These are phyloP conservation scores for Spheniscus mendiculus DNA, from an alignment of 2,113 vertebrate genomes.

Conservation along the genomic window DNA sequence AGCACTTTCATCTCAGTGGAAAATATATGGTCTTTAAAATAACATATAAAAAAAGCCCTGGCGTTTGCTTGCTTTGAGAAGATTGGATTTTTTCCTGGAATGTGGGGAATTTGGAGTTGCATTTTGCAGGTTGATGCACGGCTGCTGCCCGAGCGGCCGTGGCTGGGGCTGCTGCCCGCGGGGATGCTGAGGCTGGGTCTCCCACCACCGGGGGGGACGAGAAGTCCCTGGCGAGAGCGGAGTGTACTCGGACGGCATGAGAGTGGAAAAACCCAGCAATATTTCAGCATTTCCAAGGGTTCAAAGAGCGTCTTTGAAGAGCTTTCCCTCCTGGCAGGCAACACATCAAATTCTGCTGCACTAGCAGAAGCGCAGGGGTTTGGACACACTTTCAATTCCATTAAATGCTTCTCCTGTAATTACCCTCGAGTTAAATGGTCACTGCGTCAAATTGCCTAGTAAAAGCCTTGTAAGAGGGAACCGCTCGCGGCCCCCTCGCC, in stretches of 20 bases:
- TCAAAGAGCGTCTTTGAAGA: slow-evolving; percentile 64
- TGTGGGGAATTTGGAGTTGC: background rate
- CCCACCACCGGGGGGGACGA: rapidly evolving
- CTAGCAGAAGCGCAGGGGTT: slow-evolving; percentile 44
- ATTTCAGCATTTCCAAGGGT: slow-evolving; percentile 28
- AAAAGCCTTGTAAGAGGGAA: slow-evolving; percentile 13
- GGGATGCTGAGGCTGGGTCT: background rate
- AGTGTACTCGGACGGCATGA: rapidly evolving
- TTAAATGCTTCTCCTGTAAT: slow-evolving; percentile 59
- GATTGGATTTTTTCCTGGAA: background rate
- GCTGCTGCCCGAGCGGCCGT: background rate
- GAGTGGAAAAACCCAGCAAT: slow-evolving; percentile 43
- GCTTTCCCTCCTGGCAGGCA: slow-evolving; percentile 59
- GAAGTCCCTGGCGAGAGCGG: background rate
- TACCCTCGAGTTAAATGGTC: slow-evolving; percentile 54
- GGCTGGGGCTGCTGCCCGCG: background rate
- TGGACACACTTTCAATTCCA: slow-evolving; percentile 60
- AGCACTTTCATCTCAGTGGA: slow-evolving; percentile 30
- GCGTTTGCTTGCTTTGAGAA: background rate
- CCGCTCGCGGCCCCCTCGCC: background rate
- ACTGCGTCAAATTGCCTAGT: slow-evolving; percentile 43
- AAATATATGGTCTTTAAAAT: slow-evolving; percentile 15
- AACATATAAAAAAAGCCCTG: background rate
- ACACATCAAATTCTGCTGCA: slow-evolving; percentile 39
- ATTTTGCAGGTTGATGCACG: rapidly evolving